A percentile compares a stretch with the other conserved stretches of the same genome.
These are phyloP conservation scores for Diorhabda elongata DNA, from an alignment of 1,140 invertebrate species.

Conservation along the genomic window DNA sequence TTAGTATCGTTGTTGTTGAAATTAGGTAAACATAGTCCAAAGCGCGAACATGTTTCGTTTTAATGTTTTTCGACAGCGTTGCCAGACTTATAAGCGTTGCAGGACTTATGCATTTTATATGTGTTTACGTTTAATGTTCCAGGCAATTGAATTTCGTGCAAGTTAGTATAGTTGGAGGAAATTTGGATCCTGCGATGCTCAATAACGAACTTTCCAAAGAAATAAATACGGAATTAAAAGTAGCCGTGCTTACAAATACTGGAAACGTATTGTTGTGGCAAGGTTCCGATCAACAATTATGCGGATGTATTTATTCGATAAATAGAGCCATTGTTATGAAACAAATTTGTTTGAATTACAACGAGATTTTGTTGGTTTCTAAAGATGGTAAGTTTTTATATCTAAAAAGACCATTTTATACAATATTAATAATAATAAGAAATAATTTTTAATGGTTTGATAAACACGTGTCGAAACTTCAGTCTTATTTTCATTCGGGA, in stretches of 20 bases:
- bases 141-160: slow-evolving; percentile 51
- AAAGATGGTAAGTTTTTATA: slow-evolving; percentile 32
- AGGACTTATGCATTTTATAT: too few species aligned
- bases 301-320: slow-evolving; percentile 58
- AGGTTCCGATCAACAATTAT: slow-evolving; percentile 57
- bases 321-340: slow-evolving; percentile 55
- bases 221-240: slow-evolving; percentile 50
- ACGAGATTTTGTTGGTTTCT: slow-evolving; percentile 58
- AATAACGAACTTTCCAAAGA: slow-evolving; percentile 47
- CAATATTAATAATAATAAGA: too few species aligned
- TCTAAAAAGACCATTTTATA: too few species aligned
- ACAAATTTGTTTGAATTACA: slow-evolving; percentile 56
- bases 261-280: slow-evolving; percentile 66
- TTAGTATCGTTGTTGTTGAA: too few species aligned
- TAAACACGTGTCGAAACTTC: too few species aligned
- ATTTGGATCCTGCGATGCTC: slow-evolving; percentile 48
- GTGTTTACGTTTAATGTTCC: slow-evolving; percentile 16
- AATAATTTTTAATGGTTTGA: too few species aligned
- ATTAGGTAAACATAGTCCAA: too few species aligned
- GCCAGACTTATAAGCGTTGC: too few species aligned
- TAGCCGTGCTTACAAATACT: slow-evolving; percentile 56
- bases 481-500: too few species aligned
- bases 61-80: too few species aligned
- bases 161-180: slow-evolving; percentile 53
- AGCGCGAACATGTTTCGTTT: too few species aligned